Base-by-base conservation (phyloP, 2,888 invertebrate species). In the Agapostemon virescens region DNA sequence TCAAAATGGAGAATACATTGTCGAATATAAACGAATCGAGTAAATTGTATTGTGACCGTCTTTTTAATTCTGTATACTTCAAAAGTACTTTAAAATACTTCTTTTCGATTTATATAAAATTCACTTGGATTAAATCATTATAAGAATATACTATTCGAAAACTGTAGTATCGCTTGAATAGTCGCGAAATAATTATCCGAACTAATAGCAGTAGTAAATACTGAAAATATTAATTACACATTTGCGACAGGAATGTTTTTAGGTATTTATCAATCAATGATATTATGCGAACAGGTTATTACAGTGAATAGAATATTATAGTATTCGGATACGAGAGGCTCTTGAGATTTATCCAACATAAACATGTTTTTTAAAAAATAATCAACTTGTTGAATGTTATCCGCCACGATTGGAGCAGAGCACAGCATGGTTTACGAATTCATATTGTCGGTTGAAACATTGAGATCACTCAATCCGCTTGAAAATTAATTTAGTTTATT, bases 341-440 rank as follows among this genome's bases (percentile, higher is more conserved):
- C 49, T n/a, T 7, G 17, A 5, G 20, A 42, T 20, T 45, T 7
- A 45, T 7, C 20, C 45, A 45, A 49, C 49, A n/a, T n/a, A 45
- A 49, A 49, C 1, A n/a, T n/a, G 49, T 49, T 49, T 15, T 15
- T 49, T 9, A 49, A n/a, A 2, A n/a, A n/a, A 49, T 3, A 20
- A 49, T n/a, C 49, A 49, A 49, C 15, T 55, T 6, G n/a, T 23
- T 15, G 15, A 20, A 17, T n/a, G 17, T 5, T n/a, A 42, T 23
- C n/a, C 36, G 11, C 15, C 6, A n/a, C 61, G 64, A 78, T n/a
- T 33, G n/a, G 26, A 72, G 79, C 67, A 63, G 79, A 72, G 79
- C 67, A 13, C 2, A 13, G 36, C n/a, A 36, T 63, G 33, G n/a
- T 63, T 36, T 20, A n/a, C 4, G n/a, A 63, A 36, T 13, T 1